A percentile compares a stretch with the other conserved stretches of the same genome.
Evolutionary conservation across 2,888 invertebrate genomes (phyloP).

Genomic region (Blastobasis lacticolella): DNA sequence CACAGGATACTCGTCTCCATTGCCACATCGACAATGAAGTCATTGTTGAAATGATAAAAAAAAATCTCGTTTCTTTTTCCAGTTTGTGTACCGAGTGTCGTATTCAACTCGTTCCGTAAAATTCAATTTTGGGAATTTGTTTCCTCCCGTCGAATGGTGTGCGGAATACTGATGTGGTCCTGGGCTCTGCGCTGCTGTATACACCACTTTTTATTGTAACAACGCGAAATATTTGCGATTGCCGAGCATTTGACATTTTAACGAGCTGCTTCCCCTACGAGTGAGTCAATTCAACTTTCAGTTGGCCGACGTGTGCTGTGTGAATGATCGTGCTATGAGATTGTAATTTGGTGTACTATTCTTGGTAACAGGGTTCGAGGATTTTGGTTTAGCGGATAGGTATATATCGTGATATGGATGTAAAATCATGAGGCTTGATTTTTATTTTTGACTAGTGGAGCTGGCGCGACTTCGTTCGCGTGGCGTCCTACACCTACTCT

Average conservation of each 20-base stretch:
- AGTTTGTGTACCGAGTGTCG: constrained; percentile 67
- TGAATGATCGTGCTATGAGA: too few relatives aligned
- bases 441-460: too few relatives aligned
- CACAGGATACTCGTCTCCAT: not conserved
- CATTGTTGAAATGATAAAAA: constrained; percentile 58
- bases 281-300: too few relatives aligned
- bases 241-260: not conserved
- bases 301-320: too few relatives aligned
- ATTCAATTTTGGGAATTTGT: constrained; percentile 75
- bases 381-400: too few relatives aligned
- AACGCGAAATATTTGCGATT: constrained; percentile 14
- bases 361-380: too few relatives aligned
- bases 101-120: constrained; percentile 73
- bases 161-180: constrained; percentile 63
- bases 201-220: constrained; percentile 45
- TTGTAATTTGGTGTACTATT: too few relatives aligned
- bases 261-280: not conserved
- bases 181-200: constrained; percentile 34
- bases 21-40: constrained; percentile 34
- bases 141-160: constrained; percentile 62
- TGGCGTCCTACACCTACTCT: too few relatives aligned
- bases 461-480: too few relatives aligned
- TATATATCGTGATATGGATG: too few relatives aligned
- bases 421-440: too few relatives aligned
- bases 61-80: constrained; percentile 60